phyloP scores from a whole-genome alignment of 2,797 vertebrate genomes.

The Gambelia wislizenii region DNA sequence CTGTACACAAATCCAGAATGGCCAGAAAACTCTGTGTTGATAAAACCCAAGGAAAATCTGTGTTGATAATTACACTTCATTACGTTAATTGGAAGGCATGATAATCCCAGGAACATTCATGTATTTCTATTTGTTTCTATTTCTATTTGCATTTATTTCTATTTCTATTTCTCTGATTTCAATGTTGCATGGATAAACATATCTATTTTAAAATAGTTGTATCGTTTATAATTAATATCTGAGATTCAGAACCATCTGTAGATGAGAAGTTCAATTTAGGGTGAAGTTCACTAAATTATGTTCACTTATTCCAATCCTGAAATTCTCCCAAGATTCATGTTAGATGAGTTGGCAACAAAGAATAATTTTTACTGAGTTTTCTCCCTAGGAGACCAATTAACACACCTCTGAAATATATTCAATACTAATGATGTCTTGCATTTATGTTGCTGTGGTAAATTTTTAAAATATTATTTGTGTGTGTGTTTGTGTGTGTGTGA shows the following conservation, averaged over 20 bases:
- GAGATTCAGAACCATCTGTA: background rate
- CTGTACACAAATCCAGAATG: background rate
- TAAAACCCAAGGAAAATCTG: too few species aligned
- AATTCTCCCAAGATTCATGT: background rate
- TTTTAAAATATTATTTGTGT: background rate
- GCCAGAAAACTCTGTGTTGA: background rate
- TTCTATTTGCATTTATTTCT: too few species aligned
- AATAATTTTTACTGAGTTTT: background rate
- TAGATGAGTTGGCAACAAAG: background rate
- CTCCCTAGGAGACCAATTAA: background rate
- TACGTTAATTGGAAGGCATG: background rate
- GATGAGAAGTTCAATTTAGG: background rate
- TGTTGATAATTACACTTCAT: constrained; percentile 1
- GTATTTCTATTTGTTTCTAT: background rate
- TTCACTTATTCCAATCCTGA: background rate
- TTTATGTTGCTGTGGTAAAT: background rate
- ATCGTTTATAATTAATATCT: background rate
- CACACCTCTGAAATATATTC: background rate
- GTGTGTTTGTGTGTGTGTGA: background rate
- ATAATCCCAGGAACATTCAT: background rate
- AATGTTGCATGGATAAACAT: background rate
- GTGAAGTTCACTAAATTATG: background rate
- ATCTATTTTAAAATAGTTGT: background rate
- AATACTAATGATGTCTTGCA: background rate
- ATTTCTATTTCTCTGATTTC: background rate